A percentile compares a stretch with the other conserved stretches of the same genome.
phyloP scores from a whole-genome alignment of 2,888 invertebrate species.

The Protophormia terraenovae region DNA sequence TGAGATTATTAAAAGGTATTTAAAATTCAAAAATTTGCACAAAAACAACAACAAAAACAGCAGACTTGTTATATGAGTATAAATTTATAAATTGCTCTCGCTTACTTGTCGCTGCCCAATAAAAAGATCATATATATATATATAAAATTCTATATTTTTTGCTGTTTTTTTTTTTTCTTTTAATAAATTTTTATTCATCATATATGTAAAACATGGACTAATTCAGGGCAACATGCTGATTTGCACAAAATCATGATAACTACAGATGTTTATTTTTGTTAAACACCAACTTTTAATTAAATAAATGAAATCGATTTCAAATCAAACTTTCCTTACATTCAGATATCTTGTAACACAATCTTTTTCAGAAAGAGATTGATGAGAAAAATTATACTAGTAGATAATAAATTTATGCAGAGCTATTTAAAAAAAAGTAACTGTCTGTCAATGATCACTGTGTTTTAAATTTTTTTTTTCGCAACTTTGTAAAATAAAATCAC shows the following conservation, averaged over 20 bases:
- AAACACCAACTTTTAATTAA: not conserved
- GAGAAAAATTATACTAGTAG: not conserved
- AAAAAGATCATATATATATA: not conserved
- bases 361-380: not conserved
- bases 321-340: not conserved
- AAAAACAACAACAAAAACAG: not conserved
- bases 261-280: not conserved
- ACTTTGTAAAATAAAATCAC: conserved; percentile 6
- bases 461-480: not conserved
- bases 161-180: not conserved
- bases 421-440: not conserved
- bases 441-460: not conserved
- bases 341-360: not conserved
- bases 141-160: not conserved
- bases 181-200: not conserved
- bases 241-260: not conserved
- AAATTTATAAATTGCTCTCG: not conserved
- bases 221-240: not conserved
- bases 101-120: conserved; percentile 10
- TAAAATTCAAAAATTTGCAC: conserved; percentile 23
- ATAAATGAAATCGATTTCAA: not conserved
- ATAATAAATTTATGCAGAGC: not conserved
- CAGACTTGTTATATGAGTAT: conserved; percentile 1
- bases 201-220: conserved; percentile 1
- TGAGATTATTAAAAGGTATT: conserved; percentile 66